Conservation (phyloP, 30 jellyfish, hydroid and myxozoan species). For the Aurelia sp. region DNA sequence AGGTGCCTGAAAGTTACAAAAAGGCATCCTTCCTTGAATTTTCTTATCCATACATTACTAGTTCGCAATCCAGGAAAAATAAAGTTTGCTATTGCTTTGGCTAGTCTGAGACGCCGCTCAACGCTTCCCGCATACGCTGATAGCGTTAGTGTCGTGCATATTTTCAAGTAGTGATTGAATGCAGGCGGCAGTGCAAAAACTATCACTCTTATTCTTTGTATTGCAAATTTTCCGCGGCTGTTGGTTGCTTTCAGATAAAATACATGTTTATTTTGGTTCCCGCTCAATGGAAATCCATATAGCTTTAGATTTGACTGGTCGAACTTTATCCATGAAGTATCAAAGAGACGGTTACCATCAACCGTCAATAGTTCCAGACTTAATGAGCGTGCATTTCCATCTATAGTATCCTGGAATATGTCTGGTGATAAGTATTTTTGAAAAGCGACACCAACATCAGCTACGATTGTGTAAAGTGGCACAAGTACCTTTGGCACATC, state of each 20-base stretch:
- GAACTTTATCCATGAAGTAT: constrained; percentile 82
- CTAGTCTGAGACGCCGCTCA: constrained; percentile 71
- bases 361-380: constrained; percentile 65
- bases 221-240: constrained; percentile 40
- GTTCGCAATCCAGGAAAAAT: constrained; percentile 51
- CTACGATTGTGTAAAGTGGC: constrained; percentile 32
- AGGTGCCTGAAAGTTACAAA: constrained; percentile 68
- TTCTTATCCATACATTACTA: constrained; percentile 65
- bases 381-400: constrained; percentile 50
- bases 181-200: constrained; percentile 41
- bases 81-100: constrained; percentile 60
- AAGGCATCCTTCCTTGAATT: constrained; percentile 65
- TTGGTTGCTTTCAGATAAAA: constrained; percentile 72
- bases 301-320: constrained; percentile 66
- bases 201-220: constrained; percentile 28
- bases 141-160: constrained; percentile 73
- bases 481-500: constrained; percentile 13
- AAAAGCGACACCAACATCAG: constrained; percentile 70
- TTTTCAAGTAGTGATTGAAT: constrained; percentile 61
- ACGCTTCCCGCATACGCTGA: constrained; percentile 72
- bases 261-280: constrained; percentile 71
- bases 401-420: constrained; percentile 38
- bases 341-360: constrained; percentile 60
- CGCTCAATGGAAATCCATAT: constrained; percentile 87
- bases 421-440: constrained; percentile 56